Conservation (phyloP, 2,888 invertebrate genomes). For the Endotricha flammealis region DNA sequence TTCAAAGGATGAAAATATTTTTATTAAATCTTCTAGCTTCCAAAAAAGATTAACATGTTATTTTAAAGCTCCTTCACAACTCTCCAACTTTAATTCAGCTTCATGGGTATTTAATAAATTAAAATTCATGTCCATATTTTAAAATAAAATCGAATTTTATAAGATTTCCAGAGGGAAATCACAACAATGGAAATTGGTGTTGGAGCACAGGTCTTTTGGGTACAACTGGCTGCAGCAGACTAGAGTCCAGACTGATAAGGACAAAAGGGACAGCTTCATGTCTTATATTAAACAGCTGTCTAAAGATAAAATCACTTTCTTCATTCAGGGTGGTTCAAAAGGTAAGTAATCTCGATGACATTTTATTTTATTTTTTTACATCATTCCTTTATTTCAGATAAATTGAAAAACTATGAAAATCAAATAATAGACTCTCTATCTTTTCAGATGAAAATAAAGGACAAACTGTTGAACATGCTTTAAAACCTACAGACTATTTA, state of each 20-base stretch:
- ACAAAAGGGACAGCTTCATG: constrained; percentile 69
- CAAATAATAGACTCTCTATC: too few relatives aligned
- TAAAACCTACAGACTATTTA: constrained; percentile 63
- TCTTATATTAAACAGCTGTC: constrained; percentile 70
- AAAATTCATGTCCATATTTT: too few relatives aligned
- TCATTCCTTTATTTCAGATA: too few relatives aligned
- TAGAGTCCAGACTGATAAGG: constrained; percentile 55
- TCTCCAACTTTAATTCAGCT: too few relatives aligned
- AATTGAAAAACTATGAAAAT: too few relatives aligned
- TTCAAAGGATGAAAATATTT: too few relatives aligned
- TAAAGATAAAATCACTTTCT: constrained; percentile 69
- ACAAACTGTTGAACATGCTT: constrained; percentile 60
- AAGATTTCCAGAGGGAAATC: constrained; percentile 86
- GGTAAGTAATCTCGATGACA: constrained; percentile 30
- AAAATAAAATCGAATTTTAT: too few relatives aligned
- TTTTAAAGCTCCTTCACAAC: too few relatives aligned
- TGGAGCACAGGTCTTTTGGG: constrained; percentile 86
- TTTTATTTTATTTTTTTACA: constrained; percentile 6
- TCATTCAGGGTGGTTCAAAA: constrained; percentile 66
- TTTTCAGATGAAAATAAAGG: constrained; percentile 61
- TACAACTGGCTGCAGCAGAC: constrained; percentile 82
- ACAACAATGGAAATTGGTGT: constrained; percentile 88
- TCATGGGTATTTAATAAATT: too few relatives aligned
- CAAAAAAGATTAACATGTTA: too few relatives aligned
- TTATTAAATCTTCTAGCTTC: too few relatives aligned